Base-by-base conservation (phyloP, 2,797 vertebrate species). In the Urocyon cinereoargenteus region DNA sequence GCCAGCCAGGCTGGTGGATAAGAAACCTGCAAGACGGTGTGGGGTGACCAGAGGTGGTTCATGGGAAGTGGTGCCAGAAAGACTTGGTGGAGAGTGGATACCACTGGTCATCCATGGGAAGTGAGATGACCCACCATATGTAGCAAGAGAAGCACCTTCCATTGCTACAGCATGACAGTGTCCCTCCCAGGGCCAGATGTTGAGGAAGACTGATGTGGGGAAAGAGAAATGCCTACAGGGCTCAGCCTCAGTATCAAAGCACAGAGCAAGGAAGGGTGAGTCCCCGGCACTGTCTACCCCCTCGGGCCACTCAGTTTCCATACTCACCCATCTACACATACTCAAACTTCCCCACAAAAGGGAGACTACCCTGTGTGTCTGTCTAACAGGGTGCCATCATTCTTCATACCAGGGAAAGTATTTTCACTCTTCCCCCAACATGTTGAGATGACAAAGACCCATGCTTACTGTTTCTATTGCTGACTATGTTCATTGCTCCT, bases 61-160 rank as follows among this genome's bases (percentile, higher is more conserved):
- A 5, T 1, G 83, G 70, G 8, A 21, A 61, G 53, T 34, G 5
- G 18, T 45, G 21, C 18, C 55, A 73, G 45, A 45, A 83, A 40
- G 3, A 26, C 28, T 0, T 2, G 16, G 24, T 66, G 49, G 16
- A 8, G 11, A 59, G 10, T 28, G 3, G 16, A 53, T 12, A 4
- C 13, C 24, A 24, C 1, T 9, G 40, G n/a, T 40, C 53, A 87
- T 28, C 36, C 14, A 14, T 2, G 68, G 36, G 51, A 62, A 28
- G 5, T 59, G 31, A 12, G 36, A 51, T 45, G n/a, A 70, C 12
- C 18, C 21, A 2, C 22, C 15, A 5, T 22, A 0, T 3, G 24
- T 34, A 36, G 36, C 6, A 66, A 7, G 14, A 59, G 68, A 45
- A 59, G 21, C 26, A 31, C n/a, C 7, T 53, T 36, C 59, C 9